Evolutionary conservation across 2,888 invertebrate species (phyloP).

Genomic region (Scrobipalpa costella): DNA sequence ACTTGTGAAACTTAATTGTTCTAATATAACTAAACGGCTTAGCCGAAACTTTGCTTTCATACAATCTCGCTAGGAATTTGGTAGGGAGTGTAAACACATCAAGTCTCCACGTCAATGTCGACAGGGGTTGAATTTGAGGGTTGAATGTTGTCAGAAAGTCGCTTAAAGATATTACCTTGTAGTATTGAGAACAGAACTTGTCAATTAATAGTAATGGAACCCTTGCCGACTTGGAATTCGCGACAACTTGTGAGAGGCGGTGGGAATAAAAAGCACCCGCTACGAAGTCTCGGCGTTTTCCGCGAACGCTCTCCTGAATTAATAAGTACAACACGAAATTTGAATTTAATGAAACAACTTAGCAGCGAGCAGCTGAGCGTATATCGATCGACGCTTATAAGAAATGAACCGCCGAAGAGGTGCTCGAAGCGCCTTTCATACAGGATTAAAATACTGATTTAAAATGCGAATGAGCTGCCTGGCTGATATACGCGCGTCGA

Average conservation of each 20-base stretch:
- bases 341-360: constrained; percentile 83
- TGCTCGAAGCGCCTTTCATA: constrained; percentile 27
- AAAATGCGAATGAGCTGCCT: constrained; percentile 31
- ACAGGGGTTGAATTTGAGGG: constrained; percentile 20
- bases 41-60: constrained; percentile 60
- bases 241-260: constrained; percentile 46
- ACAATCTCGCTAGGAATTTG: constrained; percentile 45
- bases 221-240: constrained; percentile 42
- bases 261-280: constrained; percentile 70
- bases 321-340: constrained; percentile 82
- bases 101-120: constrained; percentile 4
- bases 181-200: constrained; percentile 31
- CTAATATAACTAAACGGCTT: constrained; percentile 62
- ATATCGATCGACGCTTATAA: constrained; percentile 68
- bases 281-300: constrained; percentile 59
- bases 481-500: constrained; percentile 2
- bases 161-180: not conserved
- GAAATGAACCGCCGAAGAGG: constrained; percentile 50
- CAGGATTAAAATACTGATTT: constrained; percentile 28
- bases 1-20: constrained; percentile 71
- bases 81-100: constrained; percentile 20
- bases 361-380: constrained; percentile 71
- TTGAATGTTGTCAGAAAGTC: constrained; percentile 23
- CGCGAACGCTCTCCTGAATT: constrained; percentile 73
- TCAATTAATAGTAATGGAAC: constrained; percentile 38